Evolutionary conservation across 2,113 vertebrate genomes (phyloP), one percentile per base, ranked within the genome.

Genomic region (Anser brachyrhynchus): DNA sequence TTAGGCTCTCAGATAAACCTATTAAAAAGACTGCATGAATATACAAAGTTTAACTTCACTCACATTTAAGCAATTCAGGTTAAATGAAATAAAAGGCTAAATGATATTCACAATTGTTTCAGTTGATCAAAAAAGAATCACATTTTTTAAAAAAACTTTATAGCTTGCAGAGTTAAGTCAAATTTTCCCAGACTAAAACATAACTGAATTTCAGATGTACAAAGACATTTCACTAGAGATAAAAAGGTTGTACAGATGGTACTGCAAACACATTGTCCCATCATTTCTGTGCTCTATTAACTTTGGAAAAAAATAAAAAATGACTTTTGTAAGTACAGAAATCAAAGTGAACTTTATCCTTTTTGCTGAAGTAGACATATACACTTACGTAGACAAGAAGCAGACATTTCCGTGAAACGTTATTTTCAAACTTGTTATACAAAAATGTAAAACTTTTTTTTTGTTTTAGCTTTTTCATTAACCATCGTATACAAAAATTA

Each of bases 21-120:
- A 1, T 59, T 0, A 70, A 80, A 90, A 71, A 72, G 33, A 17
- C 1, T 57, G 11, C 0, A 0, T 25, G 41, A n/a, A 59, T 29
- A 2, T 66, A 44, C 75, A 6, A 81, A 71, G 21, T 55, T 91
- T 35, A 67, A 74, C 69, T 89, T 77, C 64, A 65, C 26, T 55
- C n/a, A 55, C 14, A 43, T 21, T 84, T 72, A 65, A 84, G 66
- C 73, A 69, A 19, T 59, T 61, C 46, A 78, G 10, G 5, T 71
- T 72, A 87, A 89, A 71, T 58, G 18, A 79, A 72, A 46, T 41
- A 33, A 35, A 87, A 61, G 29, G 13, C 18, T 39, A 52, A 78
- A 73, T 3, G 16, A 6, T 13, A 15, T 55, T 78, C 76, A 31
- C 59, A 76, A 3, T 37, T 84, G 29, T 54, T 86, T 58, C 70